phyloP scores from a whole-genome alignment of 2,888 invertebrate genomes.

The Sycophila texana region DNA sequence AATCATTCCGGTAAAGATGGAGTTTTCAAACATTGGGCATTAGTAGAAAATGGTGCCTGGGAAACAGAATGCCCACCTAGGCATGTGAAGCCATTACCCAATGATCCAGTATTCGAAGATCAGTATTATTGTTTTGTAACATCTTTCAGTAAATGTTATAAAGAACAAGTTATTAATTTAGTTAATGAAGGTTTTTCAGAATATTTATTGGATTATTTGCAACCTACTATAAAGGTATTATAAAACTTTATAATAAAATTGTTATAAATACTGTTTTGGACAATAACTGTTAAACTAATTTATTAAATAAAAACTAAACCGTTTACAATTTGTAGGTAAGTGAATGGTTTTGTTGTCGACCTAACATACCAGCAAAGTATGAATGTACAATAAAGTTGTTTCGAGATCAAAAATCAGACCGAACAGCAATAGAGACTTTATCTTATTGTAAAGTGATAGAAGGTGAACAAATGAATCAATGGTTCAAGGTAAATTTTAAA shows the following conservation, averaged over 20 bases:
- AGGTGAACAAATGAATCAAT: conserved; percentile 65
- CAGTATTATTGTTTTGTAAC: conserved; percentile 75
- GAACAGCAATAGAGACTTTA: conserved; percentile 66
- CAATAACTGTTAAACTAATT: conserved; percentile 5
- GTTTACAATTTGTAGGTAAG: conserved; percentile 63
- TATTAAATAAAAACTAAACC: neutral
- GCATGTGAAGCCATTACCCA: conserved; percentile 77
- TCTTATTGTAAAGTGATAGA: conserved; percentile 56
- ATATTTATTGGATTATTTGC: conserved; percentile 76
- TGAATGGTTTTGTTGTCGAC: conserved; percentile 68
- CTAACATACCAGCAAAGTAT: conserved; percentile 69
- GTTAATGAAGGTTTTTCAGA: conserved; percentile 71
- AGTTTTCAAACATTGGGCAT: conserved; percentile 71
- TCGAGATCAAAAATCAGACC: conserved; percentile 54
- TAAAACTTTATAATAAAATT: neutral
- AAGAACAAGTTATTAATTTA: conserved; percentile 77
- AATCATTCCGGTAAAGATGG: conserved; percentile 76
- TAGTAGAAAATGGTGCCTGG: conserved; percentile 61
- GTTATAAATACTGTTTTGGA: neutral
- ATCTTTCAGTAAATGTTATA: conserved; percentile 77
- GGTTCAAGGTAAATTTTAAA: conserved; percentile 64
- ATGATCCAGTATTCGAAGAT: conserved; percentile 72
- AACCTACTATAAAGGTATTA: conserved; percentile 76
- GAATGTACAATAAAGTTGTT: conserved; percentile 53
- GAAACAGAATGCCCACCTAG: conserved; percentile 37